These are phyloP conservation scores for Chloromyia formosa DNA, from an alignment of 2,888 invertebrate genomes.

Conservation along the genomic window DNA sequence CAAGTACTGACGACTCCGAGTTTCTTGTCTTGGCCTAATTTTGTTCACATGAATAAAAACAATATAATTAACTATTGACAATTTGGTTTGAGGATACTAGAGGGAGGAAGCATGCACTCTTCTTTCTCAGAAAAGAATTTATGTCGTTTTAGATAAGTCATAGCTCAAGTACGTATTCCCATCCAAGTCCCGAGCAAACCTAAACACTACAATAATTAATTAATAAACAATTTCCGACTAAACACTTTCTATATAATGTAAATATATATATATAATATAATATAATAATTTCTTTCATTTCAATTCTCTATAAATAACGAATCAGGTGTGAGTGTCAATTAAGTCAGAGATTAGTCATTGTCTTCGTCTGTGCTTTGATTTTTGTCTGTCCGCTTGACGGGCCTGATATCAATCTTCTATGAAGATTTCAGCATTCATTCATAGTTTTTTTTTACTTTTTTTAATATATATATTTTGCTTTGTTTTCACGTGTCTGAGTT, in stretches of 20 bases:
- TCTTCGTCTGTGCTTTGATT: too few relatives aligned
- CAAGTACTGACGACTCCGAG: too few relatives aligned
- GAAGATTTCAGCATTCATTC: background rate
- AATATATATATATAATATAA: background rate
- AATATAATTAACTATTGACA: too few relatives aligned
- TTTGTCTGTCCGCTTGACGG: background rate
- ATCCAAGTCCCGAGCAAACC: background rate
- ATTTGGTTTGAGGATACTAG: too few relatives aligned
- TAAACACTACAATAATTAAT: background rate
- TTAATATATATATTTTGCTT: background rate
- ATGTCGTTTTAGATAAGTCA: too few relatives aligned
- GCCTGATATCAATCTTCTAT: background rate
- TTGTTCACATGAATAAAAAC: too few relatives aligned
- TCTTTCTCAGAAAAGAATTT: too few relatives aligned
- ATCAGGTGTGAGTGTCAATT: background rate
- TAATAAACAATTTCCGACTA: background rate
- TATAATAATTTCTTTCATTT: background rate
- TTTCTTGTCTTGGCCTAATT: too few relatives aligned
- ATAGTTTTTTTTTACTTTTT: background rate
- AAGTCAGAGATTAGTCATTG: background rate
- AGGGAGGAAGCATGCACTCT: too few relatives aligned
- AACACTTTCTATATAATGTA: background rate
- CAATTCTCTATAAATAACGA: background rate
- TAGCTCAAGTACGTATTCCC: too few relatives aligned
- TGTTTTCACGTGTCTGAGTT: too few relatives aligned